Percentiles rank a stretch among this genome's conserved stretches.
Conservation (phyloP, 2,888 invertebrate species). For the Busseola fusca region DNA sequence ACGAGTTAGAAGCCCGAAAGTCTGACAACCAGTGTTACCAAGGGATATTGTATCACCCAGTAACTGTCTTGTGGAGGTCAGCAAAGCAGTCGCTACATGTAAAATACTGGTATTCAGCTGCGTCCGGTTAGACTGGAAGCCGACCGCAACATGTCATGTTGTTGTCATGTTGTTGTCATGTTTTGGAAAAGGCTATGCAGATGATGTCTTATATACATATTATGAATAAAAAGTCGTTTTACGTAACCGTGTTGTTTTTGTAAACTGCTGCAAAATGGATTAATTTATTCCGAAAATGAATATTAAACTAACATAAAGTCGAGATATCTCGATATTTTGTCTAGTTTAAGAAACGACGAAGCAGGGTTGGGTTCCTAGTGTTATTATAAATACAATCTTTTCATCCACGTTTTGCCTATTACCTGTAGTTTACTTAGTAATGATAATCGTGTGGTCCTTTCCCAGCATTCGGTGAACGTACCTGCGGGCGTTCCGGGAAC, state of each 20-base stretch:
- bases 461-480: not conserved
- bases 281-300: not conserved
- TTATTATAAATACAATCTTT: not conserved
- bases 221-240: not conserved
- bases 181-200: no score
- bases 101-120: no score
- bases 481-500: rapidly evolving
- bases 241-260: not conserved
- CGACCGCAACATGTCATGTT: no score
- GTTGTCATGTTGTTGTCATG: no score
- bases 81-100: no score
- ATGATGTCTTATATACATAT: no score
- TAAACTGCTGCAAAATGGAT: not conserved
- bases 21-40: no score
- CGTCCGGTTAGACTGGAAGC: no score
- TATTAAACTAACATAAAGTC: not conserved
- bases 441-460: not conserved
- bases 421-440: not conserved
- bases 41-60: no score
- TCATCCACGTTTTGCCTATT: not conserved
- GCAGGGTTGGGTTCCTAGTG: not conserved
- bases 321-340: not conserved
- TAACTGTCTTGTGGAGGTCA: no score
- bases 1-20: no score
- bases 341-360: not conserved